Base-by-base conservation (phyloP, 2,888 invertebrate genomes). In the Achlya flavicornis region DNA sequence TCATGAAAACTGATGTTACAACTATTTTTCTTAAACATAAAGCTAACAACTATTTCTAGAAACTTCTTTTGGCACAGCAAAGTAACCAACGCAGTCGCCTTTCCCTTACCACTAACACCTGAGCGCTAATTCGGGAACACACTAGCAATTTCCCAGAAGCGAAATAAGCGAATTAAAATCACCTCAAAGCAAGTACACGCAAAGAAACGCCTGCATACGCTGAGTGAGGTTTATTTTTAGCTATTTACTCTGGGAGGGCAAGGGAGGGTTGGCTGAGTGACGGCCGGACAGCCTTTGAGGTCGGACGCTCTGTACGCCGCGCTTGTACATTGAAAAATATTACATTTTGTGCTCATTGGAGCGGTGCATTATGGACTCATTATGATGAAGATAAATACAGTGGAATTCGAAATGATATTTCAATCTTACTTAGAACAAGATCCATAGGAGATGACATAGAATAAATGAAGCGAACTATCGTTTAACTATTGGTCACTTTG, bases 91-190 rank as follows among this genome's bases (percentile, higher is more conserved):
- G 2, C 46, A 10, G 11, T 68, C 68, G 66, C 70, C 32, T 12
- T 62, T 63, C 1, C 35, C 73, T 16, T n/a, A 38, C 65, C 62
- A 80, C 75, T 19, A 38, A 57, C 33, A 0, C 43, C 46, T 7
- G 62, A 59, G 64, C 79, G 79, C 81, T 90, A 89, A 88, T 88
- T 87, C 82, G 76, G 81, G 79, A 85, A 87, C 86, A 85, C 84
- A 87, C 86, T 85, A 84, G 86, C 87, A 84, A 87, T 87, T 89
- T 87, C 82, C 86, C 85, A 79, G 78, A 78, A 85, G 86, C 87
- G 81, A 86, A 87, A 90, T 91, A 92, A 91, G 89, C 90, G 87
- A 91, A 91, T 92, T 91, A 92, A 89, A 92, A 89, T 88, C 85
- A 84, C 87, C 88, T 91, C 91, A 91, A 91, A 92, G 92, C 87